Conservation (phyloP, 2,888 invertebrate species). For the Lasioglossum morio region DNA sequence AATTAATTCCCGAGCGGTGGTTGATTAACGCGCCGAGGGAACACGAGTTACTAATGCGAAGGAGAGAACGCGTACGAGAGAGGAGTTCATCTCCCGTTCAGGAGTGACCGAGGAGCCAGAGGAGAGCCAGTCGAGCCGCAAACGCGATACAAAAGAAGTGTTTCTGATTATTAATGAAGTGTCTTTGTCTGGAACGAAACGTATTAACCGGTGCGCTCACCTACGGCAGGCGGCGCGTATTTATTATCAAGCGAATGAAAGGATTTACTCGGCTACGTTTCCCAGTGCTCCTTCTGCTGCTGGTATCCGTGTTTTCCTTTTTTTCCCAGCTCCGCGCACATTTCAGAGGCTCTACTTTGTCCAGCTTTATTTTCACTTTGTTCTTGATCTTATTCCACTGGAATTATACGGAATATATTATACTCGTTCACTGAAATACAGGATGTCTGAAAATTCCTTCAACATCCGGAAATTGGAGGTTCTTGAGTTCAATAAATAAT, state of each 20-base stretch:
- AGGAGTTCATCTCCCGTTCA: slow-evolving; percentile 6
- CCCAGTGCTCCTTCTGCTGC: slow-evolving; percentile 37
- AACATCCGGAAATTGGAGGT: too few species aligned
- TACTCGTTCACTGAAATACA: too few species aligned
- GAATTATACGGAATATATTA: background rate
- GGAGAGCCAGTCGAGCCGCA: slow-evolving; percentile 1
- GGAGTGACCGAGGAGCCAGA: background rate
- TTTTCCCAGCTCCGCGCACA: slow-evolving; percentile 40
- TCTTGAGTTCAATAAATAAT: too few species aligned
- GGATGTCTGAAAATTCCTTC: too few species aligned
- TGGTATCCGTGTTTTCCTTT: background rate
- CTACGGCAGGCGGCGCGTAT: slow-evolving; percentile 62
- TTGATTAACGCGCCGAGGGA: slow-evolving; percentile 65
- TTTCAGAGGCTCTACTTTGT: background rate
- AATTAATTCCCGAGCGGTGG: slow-evolving; percentile 62
- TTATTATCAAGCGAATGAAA: slow-evolving; percentile 70
- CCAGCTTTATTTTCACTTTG: background rate
- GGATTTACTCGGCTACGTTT: slow-evolving; percentile 63
- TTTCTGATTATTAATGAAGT: slow-evolving; percentile 82
- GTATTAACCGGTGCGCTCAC: slow-evolving; percentile 71
- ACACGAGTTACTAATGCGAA: slow-evolving; percentile 66
- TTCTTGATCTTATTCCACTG: background rate
- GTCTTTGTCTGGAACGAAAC: slow-evolving; percentile 78
- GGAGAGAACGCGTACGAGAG: slow-evolving; percentile 37
- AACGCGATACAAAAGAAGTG: slow-evolving; percentile 73